Evolutionary conservation across 1,140 invertebrate genomes (phyloP).

Genomic region (Octopus bimaculoides): DNA sequence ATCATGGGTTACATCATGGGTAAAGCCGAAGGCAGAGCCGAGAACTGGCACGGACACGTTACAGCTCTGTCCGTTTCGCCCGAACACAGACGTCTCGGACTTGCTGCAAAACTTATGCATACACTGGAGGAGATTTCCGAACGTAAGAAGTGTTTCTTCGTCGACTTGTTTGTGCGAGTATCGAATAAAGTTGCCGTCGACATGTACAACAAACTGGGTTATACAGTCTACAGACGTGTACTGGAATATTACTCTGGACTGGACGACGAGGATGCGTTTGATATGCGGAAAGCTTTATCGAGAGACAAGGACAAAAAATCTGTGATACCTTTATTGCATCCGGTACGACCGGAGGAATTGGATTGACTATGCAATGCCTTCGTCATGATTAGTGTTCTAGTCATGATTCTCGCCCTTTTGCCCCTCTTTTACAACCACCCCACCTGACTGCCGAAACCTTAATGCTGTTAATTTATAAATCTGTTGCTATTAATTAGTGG

Average conservation of each 20-base stretch:
- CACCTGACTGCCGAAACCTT: too few species aligned
- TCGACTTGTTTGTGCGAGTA: constrained; percentile 97
- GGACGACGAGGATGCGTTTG: constrained; percentile 97
- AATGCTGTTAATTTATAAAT: too few species aligned
- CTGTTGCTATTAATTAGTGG: too few species aligned
- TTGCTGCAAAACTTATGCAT: constrained; percentile 93
- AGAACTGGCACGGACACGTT: constrained; percentile 99
- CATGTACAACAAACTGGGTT: constrained; percentile 97
- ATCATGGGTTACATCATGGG: constrained; percentile 99
- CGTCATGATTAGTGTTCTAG: too few species aligned
- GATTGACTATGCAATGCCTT: constrained; percentile 61
- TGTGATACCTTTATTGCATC: constrained; percentile 87
- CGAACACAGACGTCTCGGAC: constrained; percentile 83
- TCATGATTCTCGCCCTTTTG: too few species aligned
- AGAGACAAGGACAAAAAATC: constrained; percentile 90
- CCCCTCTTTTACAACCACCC: too few species aligned
- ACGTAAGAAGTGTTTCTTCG: constrained; percentile 95
- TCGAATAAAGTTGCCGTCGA: constrained; percentile 96
- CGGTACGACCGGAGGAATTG: constrained; percentile 92
- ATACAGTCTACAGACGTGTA: constrained; percentile 88
- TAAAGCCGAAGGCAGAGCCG: constrained; percentile 91
- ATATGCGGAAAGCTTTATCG: constrained; percentile 97
- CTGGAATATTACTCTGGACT: constrained; percentile 84
- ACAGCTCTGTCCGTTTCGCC: constrained; percentile 96
- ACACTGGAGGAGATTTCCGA: constrained; percentile 94